phyloP scores from a whole-genome alignment of 2,888 invertebrate species.

The Macaria liturata region DNA sequence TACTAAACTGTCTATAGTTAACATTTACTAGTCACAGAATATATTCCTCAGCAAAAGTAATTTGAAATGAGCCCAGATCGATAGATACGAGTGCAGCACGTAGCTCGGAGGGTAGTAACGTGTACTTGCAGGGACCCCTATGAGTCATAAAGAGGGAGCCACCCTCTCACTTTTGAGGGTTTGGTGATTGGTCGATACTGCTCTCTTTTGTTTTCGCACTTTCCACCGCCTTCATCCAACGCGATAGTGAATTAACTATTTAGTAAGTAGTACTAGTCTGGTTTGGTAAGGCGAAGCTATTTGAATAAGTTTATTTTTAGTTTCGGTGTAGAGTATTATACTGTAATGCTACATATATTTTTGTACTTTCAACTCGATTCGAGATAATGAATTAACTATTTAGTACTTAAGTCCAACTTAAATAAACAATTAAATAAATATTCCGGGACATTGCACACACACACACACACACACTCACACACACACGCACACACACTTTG shows the following conservation, averaged over 20 bases:
- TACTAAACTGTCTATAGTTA: no score
- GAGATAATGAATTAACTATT: no score
- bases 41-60: slow-evolving; percentile 15
- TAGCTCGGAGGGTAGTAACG: slow-evolving; percentile 67
- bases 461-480: no score
- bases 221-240: slow-evolving; percentile 45
- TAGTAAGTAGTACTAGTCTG: background rate
- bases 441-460: no score
- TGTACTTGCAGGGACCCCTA: slow-evolving; percentile 79
- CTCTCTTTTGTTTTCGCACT: slow-evolving; percentile 81
- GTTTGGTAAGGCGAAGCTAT: background rate
- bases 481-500: no score
- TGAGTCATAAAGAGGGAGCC: slow-evolving; percentile 82
- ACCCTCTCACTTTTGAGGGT: slow-evolving; percentile 78
- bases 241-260: slow-evolving; percentile 35
- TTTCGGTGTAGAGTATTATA: no score
- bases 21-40: no score
- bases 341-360: no score
- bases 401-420: no score
- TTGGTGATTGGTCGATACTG: slow-evolving; percentile 81
- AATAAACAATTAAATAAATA: no score
- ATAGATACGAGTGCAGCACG: slow-evolving; percentile 69
- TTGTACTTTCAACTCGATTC: no score
- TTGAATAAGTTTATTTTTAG: no score
- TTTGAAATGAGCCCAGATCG: slow-evolving; percentile 46